Conservation (phyloP, 2,113 vertebrate species). For the Pitta sordida region DNA sequence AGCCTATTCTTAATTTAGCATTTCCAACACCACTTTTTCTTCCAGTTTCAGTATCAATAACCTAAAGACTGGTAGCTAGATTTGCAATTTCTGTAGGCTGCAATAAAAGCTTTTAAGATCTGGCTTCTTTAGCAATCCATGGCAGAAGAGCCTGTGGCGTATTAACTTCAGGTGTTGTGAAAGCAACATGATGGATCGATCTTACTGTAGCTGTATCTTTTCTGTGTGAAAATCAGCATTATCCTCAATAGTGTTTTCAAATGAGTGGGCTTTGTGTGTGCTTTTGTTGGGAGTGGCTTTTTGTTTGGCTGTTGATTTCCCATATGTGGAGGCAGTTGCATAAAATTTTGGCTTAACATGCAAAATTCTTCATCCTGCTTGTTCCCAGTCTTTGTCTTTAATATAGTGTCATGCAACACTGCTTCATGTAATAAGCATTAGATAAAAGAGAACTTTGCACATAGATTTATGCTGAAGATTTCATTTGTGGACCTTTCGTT, state of each 20-base stretch:
- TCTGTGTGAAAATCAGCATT: neutral
- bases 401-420: neutral
- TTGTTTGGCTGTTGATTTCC: neutral
- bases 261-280: neutral
- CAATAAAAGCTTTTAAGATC: neutral
- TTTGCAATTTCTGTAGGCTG: neutral
- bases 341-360: neutral
- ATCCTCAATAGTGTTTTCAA: neutral
- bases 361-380: neutral
- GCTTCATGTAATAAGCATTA: slow-evolving; percentile 26
- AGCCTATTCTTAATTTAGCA: neutral
- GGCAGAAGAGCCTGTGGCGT: neutral
- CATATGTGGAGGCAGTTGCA: neutral
- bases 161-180: neutral
- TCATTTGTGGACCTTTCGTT: neutral
- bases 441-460: neutral
- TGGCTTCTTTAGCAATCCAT: neutral
- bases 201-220: neutral
- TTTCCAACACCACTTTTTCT: neutral
- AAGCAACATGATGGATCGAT: neutral
- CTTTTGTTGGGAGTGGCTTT: neutral
- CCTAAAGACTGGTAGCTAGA: neutral
- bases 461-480: neutral
- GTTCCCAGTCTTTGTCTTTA: neutral
- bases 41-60: neutral